These are phyloP conservation scores for Ondatra zibethicus DNA, from an alignment of 2,113 vertebrate genomes.

Conservation along the genomic window DNA sequence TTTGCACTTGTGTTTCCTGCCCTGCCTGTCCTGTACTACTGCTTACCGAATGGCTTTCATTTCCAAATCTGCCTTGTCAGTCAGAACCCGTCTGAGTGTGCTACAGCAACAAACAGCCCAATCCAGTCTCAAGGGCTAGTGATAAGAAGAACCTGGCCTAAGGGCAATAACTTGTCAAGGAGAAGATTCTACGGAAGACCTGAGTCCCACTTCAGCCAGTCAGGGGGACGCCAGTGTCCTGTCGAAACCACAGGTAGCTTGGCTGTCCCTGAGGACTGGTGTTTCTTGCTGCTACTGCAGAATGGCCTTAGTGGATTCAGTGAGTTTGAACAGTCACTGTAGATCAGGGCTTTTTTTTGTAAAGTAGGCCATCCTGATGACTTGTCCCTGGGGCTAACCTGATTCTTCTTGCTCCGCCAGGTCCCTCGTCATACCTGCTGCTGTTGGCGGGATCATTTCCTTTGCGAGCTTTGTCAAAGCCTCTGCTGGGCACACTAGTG, in stretches of 20 bases:
- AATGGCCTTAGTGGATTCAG: not conserved
- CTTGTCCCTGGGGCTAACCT: not conserved
- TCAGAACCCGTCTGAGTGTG: not conserved
- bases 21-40: fast-evolving
- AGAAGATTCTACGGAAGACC: not conserved
- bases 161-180: not conserved
- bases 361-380: fast-evolving
- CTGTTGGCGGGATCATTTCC: not conserved
- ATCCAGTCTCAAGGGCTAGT: not conserved
- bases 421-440: no score
- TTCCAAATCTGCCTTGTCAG: not conserved
- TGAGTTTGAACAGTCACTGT: not conserved
- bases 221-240: not conserved
- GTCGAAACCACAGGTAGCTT: not conserved
- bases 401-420: not conserved
- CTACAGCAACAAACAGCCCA: not conserved
- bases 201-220: not conserved
- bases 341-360: not conserved
- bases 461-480: not conserved
- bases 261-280: not conserved
- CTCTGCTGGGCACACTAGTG: fast-evolving
- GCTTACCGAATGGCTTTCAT: not conserved
- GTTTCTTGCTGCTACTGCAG: not conserved
- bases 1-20: not conserved
- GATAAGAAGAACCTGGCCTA: not conserved